Conservation (phyloP, 2,797 vertebrate genomes). For the Borostomias antarcticus region DNA sequence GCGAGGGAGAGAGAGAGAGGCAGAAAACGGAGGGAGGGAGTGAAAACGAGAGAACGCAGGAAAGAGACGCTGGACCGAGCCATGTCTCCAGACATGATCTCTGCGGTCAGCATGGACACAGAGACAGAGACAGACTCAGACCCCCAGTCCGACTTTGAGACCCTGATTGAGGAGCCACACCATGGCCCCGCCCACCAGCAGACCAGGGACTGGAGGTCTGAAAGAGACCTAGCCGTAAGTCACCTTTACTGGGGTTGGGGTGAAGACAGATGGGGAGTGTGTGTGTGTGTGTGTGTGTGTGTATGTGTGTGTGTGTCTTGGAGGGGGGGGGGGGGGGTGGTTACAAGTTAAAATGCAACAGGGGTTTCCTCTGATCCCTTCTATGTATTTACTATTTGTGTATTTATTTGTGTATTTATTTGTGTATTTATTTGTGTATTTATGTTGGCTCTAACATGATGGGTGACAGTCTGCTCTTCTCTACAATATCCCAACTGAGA, state of each 20-base stretch:
- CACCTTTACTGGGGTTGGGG: neutral
- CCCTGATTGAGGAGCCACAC: neutral
- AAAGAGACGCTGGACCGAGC: no score
- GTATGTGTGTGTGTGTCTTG: no score
- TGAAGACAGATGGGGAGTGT: neutral
- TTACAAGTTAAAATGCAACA: no score
- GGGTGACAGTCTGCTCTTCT: no score
- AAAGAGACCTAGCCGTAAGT: conserved; percentile 43
- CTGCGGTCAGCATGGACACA: conserved; percentile 9
- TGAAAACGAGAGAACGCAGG: neutral
- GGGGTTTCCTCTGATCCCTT: no score
- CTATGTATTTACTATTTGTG: no score
- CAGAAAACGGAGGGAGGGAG: neutral
- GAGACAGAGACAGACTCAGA: conserved; percentile 32
- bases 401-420: no score
- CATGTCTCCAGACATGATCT: conserved; percentile 4
- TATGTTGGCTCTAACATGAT: no score
- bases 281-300: neutral
- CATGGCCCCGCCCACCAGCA: neutral
- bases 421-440: no score
- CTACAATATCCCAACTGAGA: no score
- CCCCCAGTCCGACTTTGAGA: conserved; percentile 21
- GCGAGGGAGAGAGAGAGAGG: neutral
- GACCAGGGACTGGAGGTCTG: conserved; percentile 27
- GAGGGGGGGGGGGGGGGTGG: no score